phyloP scores from a whole-genome alignment of 2,797 vertebrate species.

The Semotilus atromaculatus region DNA sequence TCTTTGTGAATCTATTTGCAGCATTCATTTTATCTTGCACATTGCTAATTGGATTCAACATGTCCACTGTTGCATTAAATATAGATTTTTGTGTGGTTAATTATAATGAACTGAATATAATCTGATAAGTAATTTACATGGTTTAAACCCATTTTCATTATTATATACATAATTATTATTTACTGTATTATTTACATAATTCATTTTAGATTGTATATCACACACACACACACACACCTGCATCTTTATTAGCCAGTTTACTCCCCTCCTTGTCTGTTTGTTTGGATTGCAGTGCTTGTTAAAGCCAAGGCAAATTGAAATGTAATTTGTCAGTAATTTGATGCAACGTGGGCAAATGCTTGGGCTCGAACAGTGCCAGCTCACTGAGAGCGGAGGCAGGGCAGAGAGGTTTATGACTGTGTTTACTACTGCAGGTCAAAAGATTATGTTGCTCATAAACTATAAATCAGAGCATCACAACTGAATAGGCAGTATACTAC shows the following conservation, averaged over 20 bases:
- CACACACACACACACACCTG: background rate
- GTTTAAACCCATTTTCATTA: background rate
- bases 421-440: constrained; percentile 30
- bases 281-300: constrained; percentile 51
- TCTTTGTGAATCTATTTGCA: background rate
- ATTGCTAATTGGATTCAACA: background rate
- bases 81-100: background rate
- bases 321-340: constrained; percentile 56
- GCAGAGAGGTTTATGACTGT: constrained; percentile 19
- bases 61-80: background rate
- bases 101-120: background rate
- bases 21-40: background rate
- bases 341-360: constrained; percentile 48
- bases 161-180: background rate
- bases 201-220: background rate
- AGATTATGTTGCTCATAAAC: constrained; percentile 35
- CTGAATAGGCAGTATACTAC: constrained; percentile 6
- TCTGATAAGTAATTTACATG: background rate
- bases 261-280: constrained; percentile 36
- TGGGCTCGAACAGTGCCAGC: constrained; percentile 36
- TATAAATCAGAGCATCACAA: constrained; percentile 21
- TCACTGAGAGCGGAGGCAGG: constrained; percentile 21
- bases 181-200: background rate
- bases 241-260: constrained; percentile 37
- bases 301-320: constrained; percentile 50